Evolutionary conservation across 2,888 invertebrate species (phyloP).

Genomic region (Leucoptera coffeella): DNA sequence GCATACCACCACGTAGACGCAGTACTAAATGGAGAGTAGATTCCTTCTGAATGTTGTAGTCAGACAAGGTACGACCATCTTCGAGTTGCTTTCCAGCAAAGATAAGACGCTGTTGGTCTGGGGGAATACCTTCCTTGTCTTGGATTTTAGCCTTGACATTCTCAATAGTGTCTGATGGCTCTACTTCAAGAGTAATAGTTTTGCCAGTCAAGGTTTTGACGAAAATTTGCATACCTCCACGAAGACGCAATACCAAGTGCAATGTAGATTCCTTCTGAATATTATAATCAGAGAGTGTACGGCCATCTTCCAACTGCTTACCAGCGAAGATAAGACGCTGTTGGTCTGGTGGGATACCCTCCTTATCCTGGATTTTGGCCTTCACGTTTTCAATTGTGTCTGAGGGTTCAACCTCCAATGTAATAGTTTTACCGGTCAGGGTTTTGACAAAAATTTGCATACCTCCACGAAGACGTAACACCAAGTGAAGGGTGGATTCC

Average conservation of each 20-base stretch:
- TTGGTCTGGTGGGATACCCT: constrained; percentile 21
- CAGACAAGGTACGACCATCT: constrained; percentile 13
- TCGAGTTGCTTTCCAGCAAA: constrained; percentile 15
- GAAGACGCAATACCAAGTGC: constrained; percentile 12
- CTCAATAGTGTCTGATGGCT: constrained; percentile 13
- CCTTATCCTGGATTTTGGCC: constrained; percentile 20
- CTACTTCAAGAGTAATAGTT: constrained; percentile 15
- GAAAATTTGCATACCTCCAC: constrained; percentile 15
- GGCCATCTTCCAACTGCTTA: constrained; percentile 18
- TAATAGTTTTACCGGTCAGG: constrained; percentile 18
- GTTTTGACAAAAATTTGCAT: constrained; percentile 22
- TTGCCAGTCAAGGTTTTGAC: constrained; percentile 16
- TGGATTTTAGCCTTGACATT: constrained; percentile 16
- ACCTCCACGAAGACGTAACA: constrained; percentile 7
- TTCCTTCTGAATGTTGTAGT: constrained; percentile 13
- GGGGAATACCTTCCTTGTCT: constrained; percentile 15
- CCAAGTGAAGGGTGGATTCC: constrained; percentile 4
- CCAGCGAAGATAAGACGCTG: constrained; percentile 19
- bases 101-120: constrained; percentile 14
- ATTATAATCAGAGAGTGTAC: constrained; percentile 18
- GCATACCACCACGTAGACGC: constrained; percentile 11
- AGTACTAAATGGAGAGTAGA: constrained; percentile 10
- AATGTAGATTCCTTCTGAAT: constrained; percentile 15
- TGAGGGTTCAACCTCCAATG: constrained; percentile 15
- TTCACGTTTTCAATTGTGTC: constrained; percentile 20